A percentile compares a stretch with the other conserved stretches of the same genome.
These are phyloP conservation scores for Sylvilagus floridanus DNA, from an alignment of 2,797 vertebrate species.

Conservation along the genomic window DNA sequence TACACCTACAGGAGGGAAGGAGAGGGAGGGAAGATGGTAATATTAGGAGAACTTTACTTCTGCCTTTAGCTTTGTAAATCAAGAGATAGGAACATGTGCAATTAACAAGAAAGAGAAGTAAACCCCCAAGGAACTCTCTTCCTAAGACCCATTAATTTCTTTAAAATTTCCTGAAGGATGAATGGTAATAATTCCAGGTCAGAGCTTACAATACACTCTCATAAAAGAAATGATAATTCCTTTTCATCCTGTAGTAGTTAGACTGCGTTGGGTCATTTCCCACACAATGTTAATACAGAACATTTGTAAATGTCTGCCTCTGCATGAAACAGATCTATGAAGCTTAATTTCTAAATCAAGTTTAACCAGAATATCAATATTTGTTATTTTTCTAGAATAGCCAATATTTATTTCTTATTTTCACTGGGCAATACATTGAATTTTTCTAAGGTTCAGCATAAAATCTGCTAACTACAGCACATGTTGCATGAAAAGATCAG, in stretches of 20 bases:
- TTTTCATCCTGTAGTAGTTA: background rate
- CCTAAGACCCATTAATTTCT: constrained; percentile 4
- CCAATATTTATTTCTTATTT: constrained; percentile 27
- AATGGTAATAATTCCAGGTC: background rate
- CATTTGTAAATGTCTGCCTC: constrained; percentile 55
- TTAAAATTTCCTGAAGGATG: background rate
- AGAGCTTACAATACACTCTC: background rate
- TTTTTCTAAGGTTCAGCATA: background rate
- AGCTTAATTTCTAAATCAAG: constrained; percentile 47
- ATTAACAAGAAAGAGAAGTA: background rate
- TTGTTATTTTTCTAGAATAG: constrained; percentile 46
- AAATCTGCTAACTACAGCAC: constrained; percentile 38
- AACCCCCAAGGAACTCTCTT: background rate
- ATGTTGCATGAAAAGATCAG: background rate
- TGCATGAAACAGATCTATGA: background rate
- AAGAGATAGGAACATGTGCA: background rate
- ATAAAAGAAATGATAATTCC: background rate
- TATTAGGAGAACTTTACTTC: constrained; percentile 30
- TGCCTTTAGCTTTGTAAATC: background rate
- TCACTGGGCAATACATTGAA: background rate
- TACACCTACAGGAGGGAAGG: constrained; percentile 89
- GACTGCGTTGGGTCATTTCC: background rate
- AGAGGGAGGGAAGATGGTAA: constrained; percentile 26
- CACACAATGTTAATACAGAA: background rate
- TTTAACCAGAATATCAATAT: constrained; percentile 43